A percentile compares a stretch with the other conserved stretches of the same genome.
phyloP scores from a whole-genome alignment of 2,113 vertebrate species.

The Osmerus mordax region DNA sequence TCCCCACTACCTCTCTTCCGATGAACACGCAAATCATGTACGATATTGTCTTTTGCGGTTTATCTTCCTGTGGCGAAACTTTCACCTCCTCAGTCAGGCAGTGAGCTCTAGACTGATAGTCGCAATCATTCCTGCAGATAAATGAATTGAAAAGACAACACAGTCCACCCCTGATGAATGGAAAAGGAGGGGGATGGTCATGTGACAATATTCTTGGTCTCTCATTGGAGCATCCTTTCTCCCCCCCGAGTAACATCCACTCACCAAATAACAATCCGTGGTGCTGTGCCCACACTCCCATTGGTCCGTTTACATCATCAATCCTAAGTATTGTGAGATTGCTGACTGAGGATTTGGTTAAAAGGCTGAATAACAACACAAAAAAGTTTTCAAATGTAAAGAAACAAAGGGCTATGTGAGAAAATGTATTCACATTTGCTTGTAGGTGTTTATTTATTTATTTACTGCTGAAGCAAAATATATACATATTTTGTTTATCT shows the following conservation, averaged over 20 bases:
- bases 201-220: constrained; percentile 68
- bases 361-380: constrained; percentile 77
- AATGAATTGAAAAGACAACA: constrained; percentile 99
- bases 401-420: constrained; percentile 22
- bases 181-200: constrained; percentile 88
- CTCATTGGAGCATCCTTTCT: constrained; percentile 78
- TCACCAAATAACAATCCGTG: constrained; percentile 87
- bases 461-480: too few species aligned
- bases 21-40: constrained; percentile 85
- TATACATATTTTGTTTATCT: too few species aligned
- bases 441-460: too few species aligned
- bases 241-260: constrained; percentile 82
- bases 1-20: constrained; percentile 68
- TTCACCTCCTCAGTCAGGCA: constrained; percentile 99
- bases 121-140: constrained; percentile 99
- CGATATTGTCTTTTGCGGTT: constrained; percentile 99
- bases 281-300: constrained; percentile 75
- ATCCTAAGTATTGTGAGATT: constrained; percentile 91
- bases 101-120: constrained; percentile 99
- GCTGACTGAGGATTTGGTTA: constrained; percentile 84
- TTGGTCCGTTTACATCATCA: constrained; percentile 92
- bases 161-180: constrained; percentile 99
- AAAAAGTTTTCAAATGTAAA: constrained; percentile 63
- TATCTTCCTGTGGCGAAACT: constrained; percentile 99
- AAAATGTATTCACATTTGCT: constrained; percentile 1